Conservation (phyloP, 2,113 vertebrate genomes). For the Rynchops niger region DNA sequence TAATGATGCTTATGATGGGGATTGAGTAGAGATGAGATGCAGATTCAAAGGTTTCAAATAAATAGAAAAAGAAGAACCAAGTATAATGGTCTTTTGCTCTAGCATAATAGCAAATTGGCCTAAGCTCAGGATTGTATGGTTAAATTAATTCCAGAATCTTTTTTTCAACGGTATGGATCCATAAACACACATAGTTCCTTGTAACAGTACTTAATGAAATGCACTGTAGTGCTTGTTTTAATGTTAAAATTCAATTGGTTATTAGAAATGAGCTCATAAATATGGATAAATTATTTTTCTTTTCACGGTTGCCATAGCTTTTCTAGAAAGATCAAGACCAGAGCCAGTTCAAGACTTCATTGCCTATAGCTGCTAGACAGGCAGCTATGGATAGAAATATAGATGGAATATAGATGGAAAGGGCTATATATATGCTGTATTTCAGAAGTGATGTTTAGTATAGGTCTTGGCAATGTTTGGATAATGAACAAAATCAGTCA, state of each 20-base stretch:
- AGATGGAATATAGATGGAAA: background rate
- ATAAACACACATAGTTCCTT: background rate
- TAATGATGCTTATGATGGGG: background rate
- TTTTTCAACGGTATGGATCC: background rate
- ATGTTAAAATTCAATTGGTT: background rate
- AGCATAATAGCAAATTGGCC: background rate
- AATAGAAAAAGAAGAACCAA: background rate
- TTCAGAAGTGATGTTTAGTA: background rate
- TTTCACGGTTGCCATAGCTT: background rate
- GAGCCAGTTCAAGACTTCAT: background rate
- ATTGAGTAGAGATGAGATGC: background rate
- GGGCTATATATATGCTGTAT: background rate
- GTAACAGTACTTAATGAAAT: background rate
- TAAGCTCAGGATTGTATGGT: background rate
- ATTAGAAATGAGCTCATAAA: background rate
- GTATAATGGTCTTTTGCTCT: background rate
- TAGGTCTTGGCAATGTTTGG: background rate
- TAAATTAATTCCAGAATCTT: background rate
- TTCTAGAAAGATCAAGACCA: background rate
- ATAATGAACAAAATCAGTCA: background rate
- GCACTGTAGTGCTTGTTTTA: background rate
- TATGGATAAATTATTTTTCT: background rate
- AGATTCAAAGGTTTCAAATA: background rate
- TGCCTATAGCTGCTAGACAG: background rate
- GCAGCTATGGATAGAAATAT: too few relatives aligned